These are phyloP conservation scores for Poecile montanus DNA, from an alignment of 2,797 vertebrate genomes.

Conservation along the genomic window DNA sequence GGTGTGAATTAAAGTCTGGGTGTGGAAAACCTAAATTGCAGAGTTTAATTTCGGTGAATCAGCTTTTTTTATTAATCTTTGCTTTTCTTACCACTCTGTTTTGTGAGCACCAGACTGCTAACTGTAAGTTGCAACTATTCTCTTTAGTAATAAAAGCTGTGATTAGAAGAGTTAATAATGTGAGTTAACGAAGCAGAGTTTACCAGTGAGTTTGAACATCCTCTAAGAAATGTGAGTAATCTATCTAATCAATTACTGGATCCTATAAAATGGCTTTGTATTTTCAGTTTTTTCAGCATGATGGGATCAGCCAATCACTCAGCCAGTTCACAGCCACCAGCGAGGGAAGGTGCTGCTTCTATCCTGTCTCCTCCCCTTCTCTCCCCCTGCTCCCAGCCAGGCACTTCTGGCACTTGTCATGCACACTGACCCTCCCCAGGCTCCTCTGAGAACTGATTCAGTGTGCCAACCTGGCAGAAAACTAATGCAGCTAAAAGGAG, in stretches of 20 bases:
- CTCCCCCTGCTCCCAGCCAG: not conserved
- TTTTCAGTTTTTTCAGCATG: not conserved
- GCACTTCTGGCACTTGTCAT: not conserved
- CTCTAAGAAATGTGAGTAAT: not conserved
- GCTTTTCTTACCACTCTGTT: not conserved
- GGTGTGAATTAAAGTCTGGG: not conserved
- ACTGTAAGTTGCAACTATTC: not conserved
- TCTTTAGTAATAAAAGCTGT: not conserved
- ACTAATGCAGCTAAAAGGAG: not conserved
- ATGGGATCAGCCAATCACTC: not conserved
- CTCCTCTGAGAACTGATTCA: conserved; percentile 18
- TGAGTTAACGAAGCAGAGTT: not conserved
- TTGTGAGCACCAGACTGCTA: not conserved
- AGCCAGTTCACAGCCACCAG: not conserved
- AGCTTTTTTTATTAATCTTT: not conserved
- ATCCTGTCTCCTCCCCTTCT: not conserved
- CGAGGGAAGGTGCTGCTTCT: not conserved
- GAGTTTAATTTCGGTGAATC: not conserved
- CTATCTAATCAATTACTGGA: not conserved
- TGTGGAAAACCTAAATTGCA: not conserved
- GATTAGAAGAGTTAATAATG: not conserved
- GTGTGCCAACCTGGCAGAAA: conserved; percentile 21
- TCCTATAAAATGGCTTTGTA: not conserved
- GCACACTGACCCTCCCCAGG: not conserved
- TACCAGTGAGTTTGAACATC: not conserved